Conservation (phyloP, 1,140 invertebrate genomes). For the Conopomorpha cramerella region DNA sequence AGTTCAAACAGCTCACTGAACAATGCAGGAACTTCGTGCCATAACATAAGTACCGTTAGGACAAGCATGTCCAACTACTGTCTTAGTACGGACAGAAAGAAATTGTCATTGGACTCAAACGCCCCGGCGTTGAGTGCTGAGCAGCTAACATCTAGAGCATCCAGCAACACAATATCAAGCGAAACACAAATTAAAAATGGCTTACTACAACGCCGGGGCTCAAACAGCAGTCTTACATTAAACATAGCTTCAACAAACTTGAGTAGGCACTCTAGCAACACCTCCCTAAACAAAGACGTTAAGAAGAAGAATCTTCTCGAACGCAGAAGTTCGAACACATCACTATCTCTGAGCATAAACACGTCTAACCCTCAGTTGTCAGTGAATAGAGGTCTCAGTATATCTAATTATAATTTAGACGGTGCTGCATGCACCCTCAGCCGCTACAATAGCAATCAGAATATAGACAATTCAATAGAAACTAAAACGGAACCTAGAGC, state of each 20-base stretch:
- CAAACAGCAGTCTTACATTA: constrained; percentile 83
- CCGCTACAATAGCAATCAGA: constrained; percentile 52
- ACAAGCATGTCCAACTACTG: constrained; percentile 56
- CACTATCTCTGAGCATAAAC: constrained; percentile 43
- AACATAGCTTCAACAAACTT: constrained; percentile 58
- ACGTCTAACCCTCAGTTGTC: constrained; percentile 44
- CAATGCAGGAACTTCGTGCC: constrained; percentile 47
- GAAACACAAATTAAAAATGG: constrained; percentile 64
- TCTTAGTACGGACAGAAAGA: constrained; percentile 54
- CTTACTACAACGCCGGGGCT: constrained; percentile 80
- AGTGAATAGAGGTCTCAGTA: constrained; percentile 50
- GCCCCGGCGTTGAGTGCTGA: constrained; percentile 74
- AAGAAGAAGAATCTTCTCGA: too few species aligned
- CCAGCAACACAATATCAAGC: constrained; percentile 34
- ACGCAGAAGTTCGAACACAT: constrained; percentile 50
- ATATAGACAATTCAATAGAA: constrained; percentile 43
- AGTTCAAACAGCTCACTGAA: constrained; percentile 51
- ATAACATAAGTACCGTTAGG: constrained; percentile 44
- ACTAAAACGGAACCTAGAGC: constrained; percentile 42
- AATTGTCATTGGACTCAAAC: constrained; percentile 79
- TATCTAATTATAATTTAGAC: constrained; percentile 56
- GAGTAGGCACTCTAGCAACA: constrained; percentile 61
- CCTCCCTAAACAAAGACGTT: constrained; percentile 48
- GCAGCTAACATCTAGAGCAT: constrained; percentile 37
- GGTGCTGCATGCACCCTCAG: constrained; percentile 50